Evolutionary conservation across 2,113 vertebrate species (phyloP), one percentile per base, ranked within the genome.

Genomic region (Dicrurus megarhynchus): DNA sequence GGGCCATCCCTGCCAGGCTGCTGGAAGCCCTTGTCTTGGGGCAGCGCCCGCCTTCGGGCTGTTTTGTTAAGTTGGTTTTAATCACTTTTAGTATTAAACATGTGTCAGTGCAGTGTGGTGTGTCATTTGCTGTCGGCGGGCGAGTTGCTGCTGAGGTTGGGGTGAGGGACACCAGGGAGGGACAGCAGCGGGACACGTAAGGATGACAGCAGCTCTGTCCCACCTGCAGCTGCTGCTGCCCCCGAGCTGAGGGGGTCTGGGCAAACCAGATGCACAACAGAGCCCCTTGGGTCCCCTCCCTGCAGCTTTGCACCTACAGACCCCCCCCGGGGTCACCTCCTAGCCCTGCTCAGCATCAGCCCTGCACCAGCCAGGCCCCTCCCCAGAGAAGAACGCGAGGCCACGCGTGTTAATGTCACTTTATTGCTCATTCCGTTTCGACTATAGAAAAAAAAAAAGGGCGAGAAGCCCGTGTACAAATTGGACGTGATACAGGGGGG

Each of bases 31-130:
- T 2, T 6, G 23, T 44, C 52, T 26, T 2, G 22, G 41, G 81
- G 73, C 30, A 75, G 63, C 3, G 3, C 70, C 55, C 1, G 2
- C 35, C 2, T 88, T 97, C 12, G 15, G 67, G 94, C 55, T 91
- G 16, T 86, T 92, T 95, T 90, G 94, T 97, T 96, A 85, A 93
- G 39, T 80, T 92, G 94, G 97, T 97, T 98, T 97, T 96, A 98
- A 98, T 96, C 84, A 98, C 95, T 89, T 97, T 98, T 97, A 94
- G 97, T 95, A 97, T 93, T 96, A 98, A 97, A 98, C 49, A n/a
- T 39, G 80, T 85, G 89, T 93, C 94, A 44, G 94, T 69, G 79
- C 71, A 86, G 65, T 4, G 2, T 35, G 39, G 20, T 14, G 39
- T 79, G 53, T 93, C 42, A 7, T 89, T 82, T 52, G 35, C 63